phyloP scores from a whole-genome alignment of 2,888 invertebrate genomes.

The Tetragonisca angustula region DNA sequence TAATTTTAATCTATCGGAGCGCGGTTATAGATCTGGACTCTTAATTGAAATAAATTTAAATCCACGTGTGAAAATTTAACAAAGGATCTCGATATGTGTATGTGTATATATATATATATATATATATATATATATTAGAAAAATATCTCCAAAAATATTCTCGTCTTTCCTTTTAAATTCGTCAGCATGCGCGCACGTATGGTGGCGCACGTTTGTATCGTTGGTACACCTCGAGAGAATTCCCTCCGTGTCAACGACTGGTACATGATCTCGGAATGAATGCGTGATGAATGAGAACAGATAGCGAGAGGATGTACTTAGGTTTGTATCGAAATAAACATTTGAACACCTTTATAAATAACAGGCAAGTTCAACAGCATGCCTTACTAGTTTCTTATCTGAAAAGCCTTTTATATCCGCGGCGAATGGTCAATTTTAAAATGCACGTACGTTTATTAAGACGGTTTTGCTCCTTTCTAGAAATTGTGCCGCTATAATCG shows the following conservation, averaged over 20 bases:
- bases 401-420: not conserved
- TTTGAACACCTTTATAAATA: conserved; percentile 15
- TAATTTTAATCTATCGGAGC: not conserved
- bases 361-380: not conserved
- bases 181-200: not conserved
- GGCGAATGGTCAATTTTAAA: not conserved
- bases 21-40: too few species aligned
- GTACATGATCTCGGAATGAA: conserved; percentile 24
- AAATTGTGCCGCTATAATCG: not conserved
- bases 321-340: not conserved
- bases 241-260: conserved; percentile 2
- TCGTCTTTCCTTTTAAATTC: not conserved
- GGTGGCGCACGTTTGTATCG: not conserved
- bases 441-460: not conserved
- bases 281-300: conserved; percentile 19
- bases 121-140: not conserved
- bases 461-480: not conserved
- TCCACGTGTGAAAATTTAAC: too few species aligned
- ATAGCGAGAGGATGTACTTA: conserved; percentile 8
- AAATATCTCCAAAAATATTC: not conserved
- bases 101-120: not conserved
- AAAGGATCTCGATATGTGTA: not conserved
- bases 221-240: conserved; percentile 1
- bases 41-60: too few species aligned
- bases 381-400: not conserved